Base-by-base conservation (phyloP, 2,888 invertebrate genomes). In the Nesidiocoris tenuis region DNA sequence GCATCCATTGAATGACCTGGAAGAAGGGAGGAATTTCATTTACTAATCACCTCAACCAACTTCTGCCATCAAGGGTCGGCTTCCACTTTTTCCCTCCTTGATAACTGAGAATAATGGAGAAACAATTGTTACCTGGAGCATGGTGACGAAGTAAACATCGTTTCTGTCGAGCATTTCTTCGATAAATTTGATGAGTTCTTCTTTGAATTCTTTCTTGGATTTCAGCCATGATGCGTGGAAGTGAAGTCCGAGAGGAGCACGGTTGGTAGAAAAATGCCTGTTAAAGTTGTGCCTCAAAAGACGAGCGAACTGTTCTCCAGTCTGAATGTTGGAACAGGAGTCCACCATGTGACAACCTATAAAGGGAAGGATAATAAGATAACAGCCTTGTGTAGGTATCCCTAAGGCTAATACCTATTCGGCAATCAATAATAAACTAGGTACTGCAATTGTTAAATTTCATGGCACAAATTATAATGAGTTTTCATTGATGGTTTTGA, bases 141-240 rank as follows among this genome's bases (percentile, higher is more conserved):
- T 91, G 77, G 94, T 95, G 78, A 94, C 94, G 84, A 96, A 96
- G 86, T 95, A 96, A 24, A 96, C 95, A 82, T 96, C 95, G 82
- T 92, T 94, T 82, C 91, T 90, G 80, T 88, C 90, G 81, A 93
- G 85, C 92, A 95, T 94, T 84, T 96, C 96, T 86, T 95, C 94
- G 81, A 96, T 95, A 85, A 96, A 96, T 84, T 94, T 94, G 83
- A 93, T 90, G 74, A 96, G 87, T 84, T 95, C 95, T 79, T 95
- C 95, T 84, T 90, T 92, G 86, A 92, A 95, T 85, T 95, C 95
- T 82, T 92, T 94, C 84, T 96, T 96, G 81, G 94, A 94, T 86
- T 95, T 95, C 80, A 96, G 86, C 95, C 95, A 96, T 61, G 95
- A 94, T 76, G 96, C 96, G 82, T 96, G 95, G 91, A 97, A 95